Conservation (phyloP, 2,888 invertebrate genomes). For the Eristalis arbustorum region DNA sequence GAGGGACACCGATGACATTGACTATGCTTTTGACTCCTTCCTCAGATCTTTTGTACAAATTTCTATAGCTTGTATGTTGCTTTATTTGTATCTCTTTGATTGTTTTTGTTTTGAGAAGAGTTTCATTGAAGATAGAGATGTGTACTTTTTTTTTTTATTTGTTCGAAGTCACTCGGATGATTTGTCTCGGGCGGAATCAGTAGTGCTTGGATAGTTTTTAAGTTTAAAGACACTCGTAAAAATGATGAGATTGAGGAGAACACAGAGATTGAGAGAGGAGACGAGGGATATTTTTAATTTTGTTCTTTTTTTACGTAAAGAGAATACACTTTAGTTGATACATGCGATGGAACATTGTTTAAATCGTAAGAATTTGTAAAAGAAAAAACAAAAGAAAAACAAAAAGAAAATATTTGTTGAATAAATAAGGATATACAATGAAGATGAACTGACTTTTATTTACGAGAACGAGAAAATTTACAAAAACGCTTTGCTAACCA, state of each 20-base stretch:
- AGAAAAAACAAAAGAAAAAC: constrained; percentile 6
- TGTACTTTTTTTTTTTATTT: constrained; percentile 14
- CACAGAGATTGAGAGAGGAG: background rate
- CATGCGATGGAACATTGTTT: constrained; percentile 46
- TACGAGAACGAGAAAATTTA: too few species aligned
- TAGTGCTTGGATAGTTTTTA: background rate
- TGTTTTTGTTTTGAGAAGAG: background rate
- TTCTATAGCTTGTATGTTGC: constrained; percentile 14
- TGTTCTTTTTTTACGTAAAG: background rate
- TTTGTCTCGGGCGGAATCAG: background rate
- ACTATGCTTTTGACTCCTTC: constrained; percentile 1
- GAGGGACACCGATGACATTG: background rate
- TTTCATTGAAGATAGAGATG: constrained; percentile 25
- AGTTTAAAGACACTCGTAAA: background rate
- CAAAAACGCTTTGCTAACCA: too few species aligned
- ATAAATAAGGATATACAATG: constrained; percentile 59
- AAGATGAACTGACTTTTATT: background rate
- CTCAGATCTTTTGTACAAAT: constrained; percentile 37
- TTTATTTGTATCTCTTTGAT: background rate
- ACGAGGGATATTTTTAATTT: background rate
- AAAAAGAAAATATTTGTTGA: constrained; percentile 43
- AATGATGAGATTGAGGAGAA: background rate
- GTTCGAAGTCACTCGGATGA: constrained; percentile 40
- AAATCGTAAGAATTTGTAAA: constrained; percentile 30
- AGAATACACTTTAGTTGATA: constrained; percentile 1